Evolutionary conservation across 1,140 invertebrate genomes (phyloP).

Genomic region (Elymnias hypermnestra): DNA sequence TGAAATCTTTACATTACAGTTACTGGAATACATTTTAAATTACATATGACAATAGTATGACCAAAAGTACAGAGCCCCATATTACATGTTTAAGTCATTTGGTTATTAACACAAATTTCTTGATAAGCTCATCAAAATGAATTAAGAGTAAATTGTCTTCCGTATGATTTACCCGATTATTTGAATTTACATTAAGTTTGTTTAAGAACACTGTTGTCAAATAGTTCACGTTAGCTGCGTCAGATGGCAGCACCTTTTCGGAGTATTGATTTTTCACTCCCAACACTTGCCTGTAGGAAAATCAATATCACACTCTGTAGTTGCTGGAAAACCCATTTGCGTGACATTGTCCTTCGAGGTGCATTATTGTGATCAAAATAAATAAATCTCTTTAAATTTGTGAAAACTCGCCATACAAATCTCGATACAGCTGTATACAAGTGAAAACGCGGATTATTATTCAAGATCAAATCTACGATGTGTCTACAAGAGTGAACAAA

Average conservation of each 20-base stretch:
- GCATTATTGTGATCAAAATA: slow-evolving; percentile 22
- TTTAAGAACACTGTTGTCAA: not conserved
- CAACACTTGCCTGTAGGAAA: slow-evolving; percentile 32
- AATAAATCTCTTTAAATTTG: not conserved
- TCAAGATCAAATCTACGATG: slow-evolving; percentile 34
- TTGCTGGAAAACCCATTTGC: slow-evolving; percentile 49
- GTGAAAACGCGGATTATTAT: not conserved
- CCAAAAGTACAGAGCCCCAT: too few relatives aligned
- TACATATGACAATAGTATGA: too few relatives aligned
- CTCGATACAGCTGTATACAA: not conserved
- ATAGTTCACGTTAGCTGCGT: not conserved
- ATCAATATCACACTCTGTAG: slow-evolving; percentile 59
- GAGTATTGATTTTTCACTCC: slow-evolving; percentile 64
- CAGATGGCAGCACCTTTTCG: slow-evolving; percentile 44
- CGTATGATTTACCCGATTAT: too few relatives aligned
- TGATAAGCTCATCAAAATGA: too few relatives aligned
- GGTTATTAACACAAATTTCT: too few relatives aligned
- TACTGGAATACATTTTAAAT: too few relatives aligned
- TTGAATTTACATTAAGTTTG: too few relatives aligned
- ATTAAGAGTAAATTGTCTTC: too few relatives aligned
- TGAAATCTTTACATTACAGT: too few relatives aligned
- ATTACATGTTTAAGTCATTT: too few relatives aligned
- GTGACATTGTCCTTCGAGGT: slow-evolving; percentile 28
- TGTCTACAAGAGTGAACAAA: slow-evolving; percentile 46
- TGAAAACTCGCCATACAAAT: not conserved